Evolutionary conservation across 2,888 invertebrate genomes (phyloP).

Genomic region (Euspilapteryx auroguttella): DNA sequence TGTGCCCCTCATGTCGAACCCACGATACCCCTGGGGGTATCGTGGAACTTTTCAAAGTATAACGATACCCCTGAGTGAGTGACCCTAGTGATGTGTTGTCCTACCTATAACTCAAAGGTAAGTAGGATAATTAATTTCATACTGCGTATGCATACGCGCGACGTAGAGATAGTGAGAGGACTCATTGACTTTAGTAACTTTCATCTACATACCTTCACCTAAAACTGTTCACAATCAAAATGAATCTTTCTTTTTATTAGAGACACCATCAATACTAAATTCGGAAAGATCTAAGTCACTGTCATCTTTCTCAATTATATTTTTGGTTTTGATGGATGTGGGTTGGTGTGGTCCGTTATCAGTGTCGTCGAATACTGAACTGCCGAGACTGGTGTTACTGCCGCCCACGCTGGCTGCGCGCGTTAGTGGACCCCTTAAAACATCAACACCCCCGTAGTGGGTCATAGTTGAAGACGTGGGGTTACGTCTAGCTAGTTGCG

Average conservation of each 20-base stretch:
- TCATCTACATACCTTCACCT: too few species aligned
- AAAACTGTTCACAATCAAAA: too few species aligned
- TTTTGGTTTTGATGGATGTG: conserved; percentile 24
- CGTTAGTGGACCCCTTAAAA: conserved; percentile 21
- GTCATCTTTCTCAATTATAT: conserved; percentile 27
- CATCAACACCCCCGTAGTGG: conserved; percentile 36
- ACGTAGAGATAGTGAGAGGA: too few species aligned
- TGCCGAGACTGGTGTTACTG: conserved; percentile 49
- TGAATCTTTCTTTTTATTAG: conserved; percentile 18
- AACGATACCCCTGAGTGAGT: too few species aligned
- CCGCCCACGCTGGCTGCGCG: conserved; percentile 32
- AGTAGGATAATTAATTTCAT: too few species aligned
- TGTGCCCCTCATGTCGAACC: too few species aligned
- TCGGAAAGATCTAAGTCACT: conserved; percentile 49
- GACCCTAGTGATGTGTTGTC: too few species aligned
- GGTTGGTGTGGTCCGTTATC: conserved; percentile 21
- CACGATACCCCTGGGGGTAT: too few species aligned
- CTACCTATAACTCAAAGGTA: too few species aligned
- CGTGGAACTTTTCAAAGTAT: too few species aligned
- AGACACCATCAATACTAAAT: conserved; percentile 32
- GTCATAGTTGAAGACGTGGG: conserved; percentile 26
- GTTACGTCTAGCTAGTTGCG: conserved; percentile 44
- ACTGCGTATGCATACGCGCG: too few species aligned
- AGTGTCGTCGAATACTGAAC: conserved; percentile 45
- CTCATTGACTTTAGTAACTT: too few species aligned